Conservation (phyloP, 2,113 vertebrate genomes). For the Triplophysa dalaica region DNA sequence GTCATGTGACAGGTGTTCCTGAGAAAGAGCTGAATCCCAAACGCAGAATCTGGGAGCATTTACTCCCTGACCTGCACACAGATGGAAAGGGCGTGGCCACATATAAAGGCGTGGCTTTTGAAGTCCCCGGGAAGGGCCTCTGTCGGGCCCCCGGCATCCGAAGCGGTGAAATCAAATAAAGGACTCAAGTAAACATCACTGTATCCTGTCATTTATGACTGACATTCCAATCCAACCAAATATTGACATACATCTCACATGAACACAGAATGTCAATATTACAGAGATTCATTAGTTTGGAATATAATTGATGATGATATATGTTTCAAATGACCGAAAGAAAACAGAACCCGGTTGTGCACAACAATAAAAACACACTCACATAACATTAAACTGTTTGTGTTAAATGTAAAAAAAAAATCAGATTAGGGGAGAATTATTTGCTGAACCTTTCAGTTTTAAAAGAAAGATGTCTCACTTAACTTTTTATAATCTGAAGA, state of each 20-base stretch:
- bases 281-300: no score
- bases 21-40: conserved; percentile 87
- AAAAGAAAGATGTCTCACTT: no score
- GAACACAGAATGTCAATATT: no score
- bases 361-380: no score
- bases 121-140: conserved; percentile 90
- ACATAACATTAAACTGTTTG: no score
- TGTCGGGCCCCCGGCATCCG: conserved; percentile 85
- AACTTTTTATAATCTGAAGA: no score
- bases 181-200: neutral
- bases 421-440: no score
- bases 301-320: no score
- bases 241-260: neutral
- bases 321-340: no score
- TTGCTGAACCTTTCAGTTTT: no score
- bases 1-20: conserved; percentile 80
- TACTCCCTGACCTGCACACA: conserved; percentile 85
- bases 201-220: neutral
- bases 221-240: neutral
- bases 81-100: conserved; percentile 84
- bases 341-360: no score
- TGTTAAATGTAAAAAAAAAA: no score
- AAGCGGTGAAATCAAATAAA: conserved; percentile 83
- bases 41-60: conserved; percentile 85
- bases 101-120: conserved; percentile 85